These are phyloP conservation scores for Exocentrus adspersus DNA, from an alignment of 2,888 invertebrate genomes.

Conservation along the genomic window DNA sequence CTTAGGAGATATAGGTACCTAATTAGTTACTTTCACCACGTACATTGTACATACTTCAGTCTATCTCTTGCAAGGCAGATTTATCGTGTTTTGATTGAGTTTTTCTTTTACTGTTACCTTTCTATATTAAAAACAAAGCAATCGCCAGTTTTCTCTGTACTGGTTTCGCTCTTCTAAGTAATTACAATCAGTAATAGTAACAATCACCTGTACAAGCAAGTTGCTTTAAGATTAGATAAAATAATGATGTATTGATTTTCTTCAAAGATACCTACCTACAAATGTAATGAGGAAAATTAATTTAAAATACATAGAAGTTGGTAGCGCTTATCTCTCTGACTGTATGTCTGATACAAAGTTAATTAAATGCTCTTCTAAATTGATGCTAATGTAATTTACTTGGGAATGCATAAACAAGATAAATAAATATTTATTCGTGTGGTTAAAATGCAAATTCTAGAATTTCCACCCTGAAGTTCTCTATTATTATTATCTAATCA, in stretches of 20 bases:
- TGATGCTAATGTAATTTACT: constrained; percentile 51
- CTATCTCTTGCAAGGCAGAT: neutral
- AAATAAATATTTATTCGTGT: constrained; percentile 53
- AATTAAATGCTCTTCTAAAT: constrained; percentile 48
- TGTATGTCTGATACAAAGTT: constrained; percentile 31
- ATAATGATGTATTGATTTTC: constrained; percentile 23
- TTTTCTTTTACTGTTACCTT: neutral
- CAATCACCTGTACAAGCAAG: no score
- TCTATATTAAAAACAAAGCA: no score
- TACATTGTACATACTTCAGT: no score
- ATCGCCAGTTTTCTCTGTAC: no score
- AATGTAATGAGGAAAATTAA: constrained; percentile 33
- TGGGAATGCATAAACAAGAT: constrained; percentile 50
- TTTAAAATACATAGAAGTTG: constrained; percentile 32
- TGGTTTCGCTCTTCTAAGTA: no score
- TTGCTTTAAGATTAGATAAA: no score
- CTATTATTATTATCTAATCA: constrained; percentile 41
- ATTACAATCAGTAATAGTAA: no score
- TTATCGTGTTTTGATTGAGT: neutral
- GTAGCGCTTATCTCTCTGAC: constrained; percentile 32
- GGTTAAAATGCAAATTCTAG: constrained; percentile 54
- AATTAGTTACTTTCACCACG: no score
- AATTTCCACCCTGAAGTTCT: constrained; percentile 47
- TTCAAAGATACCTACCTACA: constrained; percentile 10
- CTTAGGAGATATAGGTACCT: no score